These are phyloP conservation scores for Psittacula cyanocephala DNA, from an alignment of 2,113 vertebrate species.

Conservation along the genomic window DNA sequence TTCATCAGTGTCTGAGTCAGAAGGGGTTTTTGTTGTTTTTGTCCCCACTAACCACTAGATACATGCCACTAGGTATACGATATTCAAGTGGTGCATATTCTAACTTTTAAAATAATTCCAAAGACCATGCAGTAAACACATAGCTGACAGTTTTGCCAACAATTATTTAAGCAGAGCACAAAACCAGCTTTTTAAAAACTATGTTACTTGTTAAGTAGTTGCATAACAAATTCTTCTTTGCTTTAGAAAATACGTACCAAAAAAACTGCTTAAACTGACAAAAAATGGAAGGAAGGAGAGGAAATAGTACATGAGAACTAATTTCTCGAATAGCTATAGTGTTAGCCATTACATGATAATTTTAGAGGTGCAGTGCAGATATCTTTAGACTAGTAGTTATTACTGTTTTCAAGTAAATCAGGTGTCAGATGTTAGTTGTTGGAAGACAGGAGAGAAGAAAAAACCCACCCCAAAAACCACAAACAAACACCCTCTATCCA, in stretches of 20 bases:
- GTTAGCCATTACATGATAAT: background rate
- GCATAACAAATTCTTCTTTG: background rate
- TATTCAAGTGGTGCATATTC: background rate
- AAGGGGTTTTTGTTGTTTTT: background rate
- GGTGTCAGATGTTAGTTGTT: constrained; percentile 5
- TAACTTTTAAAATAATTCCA: background rate
- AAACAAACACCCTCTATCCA: background rate
- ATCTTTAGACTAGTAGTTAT: background rate
- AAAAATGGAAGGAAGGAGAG: background rate
- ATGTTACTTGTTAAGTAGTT: background rate
- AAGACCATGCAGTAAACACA: background rate
- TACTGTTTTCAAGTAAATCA: background rate
- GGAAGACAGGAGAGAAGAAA: background rate
- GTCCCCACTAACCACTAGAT: background rate
- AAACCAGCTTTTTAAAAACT: background rate
- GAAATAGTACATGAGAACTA: background rate
- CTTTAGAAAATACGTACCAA: background rate
- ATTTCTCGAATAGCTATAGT: background rate
- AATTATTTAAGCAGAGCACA: background rate
- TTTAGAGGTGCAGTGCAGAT: background rate
- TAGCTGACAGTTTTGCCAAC: background rate
- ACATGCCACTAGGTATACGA: background rate
- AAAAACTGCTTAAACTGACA: background rate
- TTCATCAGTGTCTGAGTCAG: background rate
- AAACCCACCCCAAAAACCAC: background rate